phyloP scores from a whole-genome alignment of 2,888 invertebrate genomes.

The Drosophila antonietae region DNA sequence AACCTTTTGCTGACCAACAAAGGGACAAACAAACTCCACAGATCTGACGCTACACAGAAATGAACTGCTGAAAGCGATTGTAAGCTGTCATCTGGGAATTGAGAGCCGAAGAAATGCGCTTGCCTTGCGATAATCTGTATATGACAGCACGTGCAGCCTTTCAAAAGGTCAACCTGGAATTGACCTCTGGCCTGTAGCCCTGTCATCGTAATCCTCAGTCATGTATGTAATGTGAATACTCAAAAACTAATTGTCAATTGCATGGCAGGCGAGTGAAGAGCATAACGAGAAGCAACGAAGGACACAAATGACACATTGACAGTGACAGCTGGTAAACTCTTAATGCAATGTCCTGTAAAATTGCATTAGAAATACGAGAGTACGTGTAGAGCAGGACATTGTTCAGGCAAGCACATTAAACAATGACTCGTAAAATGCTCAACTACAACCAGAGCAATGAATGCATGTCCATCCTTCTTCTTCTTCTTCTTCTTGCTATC shows the following conservation, averaged over 20 bases:
- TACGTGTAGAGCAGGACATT: conserved; percentile 36
- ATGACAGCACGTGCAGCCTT: conserved; percentile 48
- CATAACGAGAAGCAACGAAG: conserved; percentile 24
- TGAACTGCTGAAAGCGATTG: conserved; percentile 52
- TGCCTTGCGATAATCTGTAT: conserved; percentile 62
- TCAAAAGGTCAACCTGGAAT: conserved; percentile 26
- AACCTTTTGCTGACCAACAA: conserved; percentile 72
- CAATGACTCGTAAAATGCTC: conserved; percentile 69
- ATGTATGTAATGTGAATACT: conserved; percentile 37
- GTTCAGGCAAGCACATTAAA: conserved; percentile 49
- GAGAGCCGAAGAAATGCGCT: conserved; percentile 46
- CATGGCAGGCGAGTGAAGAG: conserved; percentile 41
- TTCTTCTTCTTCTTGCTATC: conserved; percentile 39
- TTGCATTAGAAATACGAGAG: conserved; percentile 64
- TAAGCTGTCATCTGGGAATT: conserved; percentile 68
- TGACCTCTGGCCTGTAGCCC: conserved; percentile 36
- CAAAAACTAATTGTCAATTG: conserved; percentile 68
- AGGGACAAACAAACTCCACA: conserved; percentile 36
- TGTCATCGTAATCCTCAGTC: conserved; percentile 18
- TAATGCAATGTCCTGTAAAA: conserved; percentile 58
- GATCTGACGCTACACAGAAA: conserved; percentile 20
- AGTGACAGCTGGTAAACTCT: conserved; percentile 46
- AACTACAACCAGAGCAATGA: conserved; percentile 36
- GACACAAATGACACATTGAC: conserved; percentile 50
- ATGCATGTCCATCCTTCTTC: conserved; percentile 47